Base-by-base conservation (phyloP, 2,888 invertebrate species). In the Tetragnatha montana region DNA sequence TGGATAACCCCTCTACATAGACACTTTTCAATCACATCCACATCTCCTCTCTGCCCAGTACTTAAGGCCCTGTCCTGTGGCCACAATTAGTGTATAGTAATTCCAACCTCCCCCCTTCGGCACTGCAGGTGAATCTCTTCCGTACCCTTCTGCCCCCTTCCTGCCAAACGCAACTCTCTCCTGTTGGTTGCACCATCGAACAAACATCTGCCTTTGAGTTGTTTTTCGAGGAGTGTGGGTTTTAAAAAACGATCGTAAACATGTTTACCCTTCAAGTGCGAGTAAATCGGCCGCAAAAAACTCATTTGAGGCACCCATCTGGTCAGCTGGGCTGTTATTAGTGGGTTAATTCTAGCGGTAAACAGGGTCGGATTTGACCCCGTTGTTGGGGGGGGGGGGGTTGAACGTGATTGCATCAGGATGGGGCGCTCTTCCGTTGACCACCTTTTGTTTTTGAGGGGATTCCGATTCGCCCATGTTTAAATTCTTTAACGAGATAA, bases 191-290 rank as follows among this genome's bases (percentile, higher is more conserved):
- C 50, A 21, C 7, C 6, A 1, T 0, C 71, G 17, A n/a, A 60
- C 6, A 76, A 81, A 82, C 82, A 82, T 82, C 82, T 82, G 82
- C 82, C 35, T n/a, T 51, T 51, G 51, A 82, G 60, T 82, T 60
- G 51, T 60, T 60, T 60, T 60, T 60, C 17, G 60, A 35, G 35
- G 1, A 35, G 19, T 82, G 82, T 82, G 73, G 82, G 74, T 82
- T 82, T 82, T 82, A 82, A 82, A 82, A 82, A 82, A 82, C 82
- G 71, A 21, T 22, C 8, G 85, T 85, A 85, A 85, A 85, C 85
- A 85, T 85, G 85, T 85, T 85, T 85, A 85, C 85, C 85, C 78
- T 85, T 85, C 78, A 70, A 19, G n/a, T 71, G 69, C 22, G 68
- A 74, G 19, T 74, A 74, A 51, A 82, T 74, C 51, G 51, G 73